Evolutionary conservation across 2,888 invertebrate genomes (phyloP).

Genomic region (Cordylochernes scorpioides): DNA sequence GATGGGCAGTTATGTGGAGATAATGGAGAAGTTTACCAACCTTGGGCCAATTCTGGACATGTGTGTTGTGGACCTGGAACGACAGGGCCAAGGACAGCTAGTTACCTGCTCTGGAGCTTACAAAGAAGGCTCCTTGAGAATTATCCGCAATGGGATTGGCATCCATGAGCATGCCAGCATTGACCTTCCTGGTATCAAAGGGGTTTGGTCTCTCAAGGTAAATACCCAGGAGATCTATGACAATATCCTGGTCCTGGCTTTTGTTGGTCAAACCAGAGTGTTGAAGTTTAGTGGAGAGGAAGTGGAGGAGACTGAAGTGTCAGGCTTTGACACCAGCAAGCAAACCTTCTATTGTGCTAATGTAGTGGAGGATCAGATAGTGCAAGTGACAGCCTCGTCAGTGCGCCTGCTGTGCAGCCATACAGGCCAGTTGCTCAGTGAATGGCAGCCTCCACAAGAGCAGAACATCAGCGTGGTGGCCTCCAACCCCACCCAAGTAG

Average conservation of each 20-base stretch:
- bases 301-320: constrained; percentile 83
- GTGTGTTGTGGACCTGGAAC: constrained; percentile 83
- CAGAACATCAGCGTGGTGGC: constrained; percentile 65
- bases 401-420: constrained; percentile 41
- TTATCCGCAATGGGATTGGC: constrained; percentile 93
- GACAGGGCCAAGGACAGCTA: constrained; percentile 70
- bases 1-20: constrained; percentile 58
- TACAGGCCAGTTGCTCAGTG: constrained; percentile 32
- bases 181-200: constrained; percentile 85
- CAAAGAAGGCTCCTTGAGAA: constrained; percentile 86
- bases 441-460: constrained; percentile 40
- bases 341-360: constrained; percentile 87
- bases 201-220: constrained; percentile 80
- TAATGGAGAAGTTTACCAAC: constrained; percentile 89
- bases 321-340: constrained; percentile 64
- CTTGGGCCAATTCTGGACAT: constrained; percentile 92
- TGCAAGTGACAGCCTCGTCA: constrained; percentile 43
- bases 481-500: constrained; percentile 43
- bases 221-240: constrained; percentile 32
- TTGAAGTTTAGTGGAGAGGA: constrained; percentile 74
- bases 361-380: constrained; percentile 50
- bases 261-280: constrained; percentile 86
- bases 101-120: constrained; percentile 92
- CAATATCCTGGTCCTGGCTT: constrained; percentile 72
- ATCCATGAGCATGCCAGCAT: constrained; percentile 94